These are phyloP conservation scores for Struthidea cinerea DNA, from an alignment of 2,113 vertebrate species.

Conservation along the genomic window DNA sequence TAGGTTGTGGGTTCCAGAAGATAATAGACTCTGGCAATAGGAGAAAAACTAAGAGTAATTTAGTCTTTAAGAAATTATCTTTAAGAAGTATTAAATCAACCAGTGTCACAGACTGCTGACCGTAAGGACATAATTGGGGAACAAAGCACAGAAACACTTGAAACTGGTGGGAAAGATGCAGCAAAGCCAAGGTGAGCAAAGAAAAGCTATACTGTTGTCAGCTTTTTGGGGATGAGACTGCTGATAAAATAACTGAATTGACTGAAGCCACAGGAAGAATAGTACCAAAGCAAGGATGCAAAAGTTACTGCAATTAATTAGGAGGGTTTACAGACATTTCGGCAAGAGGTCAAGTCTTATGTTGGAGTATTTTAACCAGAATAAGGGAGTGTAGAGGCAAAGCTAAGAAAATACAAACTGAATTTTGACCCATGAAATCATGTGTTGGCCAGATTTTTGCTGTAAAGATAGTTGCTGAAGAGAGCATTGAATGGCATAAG, in stretches of 20 bases:
- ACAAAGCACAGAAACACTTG: background rate
- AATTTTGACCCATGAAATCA: background rate
- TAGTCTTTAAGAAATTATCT: too few species aligned
- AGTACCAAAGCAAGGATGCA: background rate
- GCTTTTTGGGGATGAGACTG: background rate
- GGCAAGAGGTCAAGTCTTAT: background rate
- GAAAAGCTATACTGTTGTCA: background rate
- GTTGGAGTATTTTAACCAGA: background rate
- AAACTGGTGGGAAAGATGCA: background rate
- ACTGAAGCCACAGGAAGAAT: background rate
- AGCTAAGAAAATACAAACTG: background rate
- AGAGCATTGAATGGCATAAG: background rate
- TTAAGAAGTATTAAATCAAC: background rate
- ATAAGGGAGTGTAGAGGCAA: background rate
- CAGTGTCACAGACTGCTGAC: background rate
- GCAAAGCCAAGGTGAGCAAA: background rate
- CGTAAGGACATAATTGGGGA: background rate
- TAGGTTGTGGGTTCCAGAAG: background rate
- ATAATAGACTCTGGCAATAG: background rate
- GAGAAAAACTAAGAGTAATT: background rate
- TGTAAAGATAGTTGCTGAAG: background rate
- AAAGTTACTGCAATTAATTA: background rate
- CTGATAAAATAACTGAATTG: background rate
- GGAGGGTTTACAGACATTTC: background rate
- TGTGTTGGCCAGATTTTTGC: background rate